Evolutionary conservation across 2,797 vertebrate species (phyloP).

Genomic region (Eupleurogrammus muticus): DNA sequence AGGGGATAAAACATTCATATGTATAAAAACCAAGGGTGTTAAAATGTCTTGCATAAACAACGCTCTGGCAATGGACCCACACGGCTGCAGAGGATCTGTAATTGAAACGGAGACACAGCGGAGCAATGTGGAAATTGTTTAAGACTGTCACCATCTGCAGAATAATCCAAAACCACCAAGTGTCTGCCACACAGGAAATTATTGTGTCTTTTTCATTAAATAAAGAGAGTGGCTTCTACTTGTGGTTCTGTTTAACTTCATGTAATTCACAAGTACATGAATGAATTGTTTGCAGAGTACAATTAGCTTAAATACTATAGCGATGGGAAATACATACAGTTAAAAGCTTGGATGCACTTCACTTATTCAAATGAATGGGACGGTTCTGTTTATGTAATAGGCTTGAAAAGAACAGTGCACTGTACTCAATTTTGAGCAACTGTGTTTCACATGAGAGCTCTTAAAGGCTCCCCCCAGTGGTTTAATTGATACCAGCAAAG

Average conservation of each 20-base stretch:
- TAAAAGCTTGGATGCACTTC: too few species aligned
- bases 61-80: conserved; percentile 46
- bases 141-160: conserved; percentile 74
- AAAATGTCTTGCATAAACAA: conserved; percentile 55
- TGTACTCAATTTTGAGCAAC: conserved; percentile 31
- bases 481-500: conserved; percentile 49
- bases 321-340: conserved; percentile 2
- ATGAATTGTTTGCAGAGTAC: conserved; percentile 38
- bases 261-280: conserved; percentile 44
- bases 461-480: conserved; percentile 78
- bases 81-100: conserved; percentile 56
- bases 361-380: too few species aligned
- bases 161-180: conserved; percentile 72
- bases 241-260: conserved; percentile 54
- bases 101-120: conserved; percentile 60
- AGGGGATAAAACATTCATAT: conserved; percentile 32
- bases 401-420: conserved; percentile 13
- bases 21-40: conserved; percentile 24
- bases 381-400: too few species aligned
- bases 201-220: conserved; percentile 66
- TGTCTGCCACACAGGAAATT: conserved; percentile 64
- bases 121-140: conserved; percentile 67
- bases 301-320: conserved; percentile 30
- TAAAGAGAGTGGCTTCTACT: conserved; percentile 47
- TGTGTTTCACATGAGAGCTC: conserved; percentile 29